phyloP scores from a whole-genome alignment of 2,797 vertebrate genomes.

The Acridotheres tristis region DNA sequence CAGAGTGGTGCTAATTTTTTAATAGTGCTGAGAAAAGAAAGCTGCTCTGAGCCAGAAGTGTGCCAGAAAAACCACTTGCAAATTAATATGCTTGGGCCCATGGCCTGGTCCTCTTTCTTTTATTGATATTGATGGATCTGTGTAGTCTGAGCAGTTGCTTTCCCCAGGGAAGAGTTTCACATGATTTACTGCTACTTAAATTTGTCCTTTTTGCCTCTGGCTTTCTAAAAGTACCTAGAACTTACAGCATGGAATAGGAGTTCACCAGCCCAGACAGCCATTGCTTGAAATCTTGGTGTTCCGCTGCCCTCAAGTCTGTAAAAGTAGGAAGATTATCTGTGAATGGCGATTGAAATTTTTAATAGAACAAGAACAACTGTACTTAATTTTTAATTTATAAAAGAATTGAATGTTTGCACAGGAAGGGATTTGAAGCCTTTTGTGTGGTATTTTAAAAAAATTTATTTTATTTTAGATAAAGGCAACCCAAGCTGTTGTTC shows the following conservation, averaged over 20 bases:
- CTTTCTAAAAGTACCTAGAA: conserved; percentile 1
- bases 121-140: neutral
- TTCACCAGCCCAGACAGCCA: conserved; percentile 6
- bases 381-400: conserved; percentile 68
- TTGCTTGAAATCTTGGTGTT: neutral
- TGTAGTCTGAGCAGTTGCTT: neutral
- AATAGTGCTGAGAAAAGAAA: neutral
- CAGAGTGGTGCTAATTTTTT: neutral
- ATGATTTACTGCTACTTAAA: neutral
- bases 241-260: neutral
- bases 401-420: conserved; percentile 66
- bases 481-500: conserved; percentile 44
- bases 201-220: neutral
- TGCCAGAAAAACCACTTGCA: neutral
- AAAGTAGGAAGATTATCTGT: neutral
- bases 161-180: neutral
- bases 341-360: conserved; percentile 13
- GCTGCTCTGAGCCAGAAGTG: neutral
- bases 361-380: conserved; percentile 23
- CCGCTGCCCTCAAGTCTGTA: conserved; percentile 17
- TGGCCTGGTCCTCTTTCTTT: neutral
- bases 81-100: neutral
- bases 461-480: conserved; percentile 68
- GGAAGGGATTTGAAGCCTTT: conserved; percentile 61
- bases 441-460: neutral